Evolutionary conservation across 2,797 vertebrate genomes (phyloP).

Genomic region (Falco peregrinus): DNA sequence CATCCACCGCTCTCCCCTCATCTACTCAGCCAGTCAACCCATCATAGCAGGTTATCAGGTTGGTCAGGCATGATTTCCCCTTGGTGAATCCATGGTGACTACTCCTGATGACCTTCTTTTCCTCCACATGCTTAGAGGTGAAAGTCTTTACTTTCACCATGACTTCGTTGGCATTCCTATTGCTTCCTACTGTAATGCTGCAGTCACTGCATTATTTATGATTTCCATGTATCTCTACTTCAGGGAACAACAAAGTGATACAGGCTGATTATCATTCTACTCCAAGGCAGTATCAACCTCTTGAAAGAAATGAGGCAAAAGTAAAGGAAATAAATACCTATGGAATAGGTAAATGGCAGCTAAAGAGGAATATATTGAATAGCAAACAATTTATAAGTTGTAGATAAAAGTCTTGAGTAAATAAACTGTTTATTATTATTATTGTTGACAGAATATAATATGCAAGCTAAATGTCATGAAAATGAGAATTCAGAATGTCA

Average conservation of each 20-base stretch:
- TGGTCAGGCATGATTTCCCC: too few relatives aligned
- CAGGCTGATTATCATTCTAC: neutral
- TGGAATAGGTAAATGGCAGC: neutral
- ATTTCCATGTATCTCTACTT: neutral
- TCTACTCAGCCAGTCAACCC: too few relatives aligned
- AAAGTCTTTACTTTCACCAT: neutral
- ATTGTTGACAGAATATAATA: neutral
- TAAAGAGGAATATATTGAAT: neutral
- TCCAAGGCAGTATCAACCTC: neutral
- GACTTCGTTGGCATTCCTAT: neutral
- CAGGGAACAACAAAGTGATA: neutral
- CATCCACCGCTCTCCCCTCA: too few relatives aligned
- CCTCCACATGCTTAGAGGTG: too few relatives aligned
- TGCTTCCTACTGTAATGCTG: neutral
- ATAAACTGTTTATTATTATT: neutral
- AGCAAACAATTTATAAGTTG: neutral
- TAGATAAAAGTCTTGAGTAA: neutral
- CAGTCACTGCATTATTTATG: constrained; percentile 26
- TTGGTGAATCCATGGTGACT: too few relatives aligned
- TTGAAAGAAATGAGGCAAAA: constrained; percentile 18
- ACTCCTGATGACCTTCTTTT: too few relatives aligned
- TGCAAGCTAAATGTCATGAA: neutral
- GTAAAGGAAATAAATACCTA: neutral
- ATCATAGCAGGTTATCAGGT: too few relatives aligned
- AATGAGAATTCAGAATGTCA: neutral